phyloP scores from a whole-genome alignment of 2,797 vertebrate genomes.

The Toxotes lorentzi region DNA sequence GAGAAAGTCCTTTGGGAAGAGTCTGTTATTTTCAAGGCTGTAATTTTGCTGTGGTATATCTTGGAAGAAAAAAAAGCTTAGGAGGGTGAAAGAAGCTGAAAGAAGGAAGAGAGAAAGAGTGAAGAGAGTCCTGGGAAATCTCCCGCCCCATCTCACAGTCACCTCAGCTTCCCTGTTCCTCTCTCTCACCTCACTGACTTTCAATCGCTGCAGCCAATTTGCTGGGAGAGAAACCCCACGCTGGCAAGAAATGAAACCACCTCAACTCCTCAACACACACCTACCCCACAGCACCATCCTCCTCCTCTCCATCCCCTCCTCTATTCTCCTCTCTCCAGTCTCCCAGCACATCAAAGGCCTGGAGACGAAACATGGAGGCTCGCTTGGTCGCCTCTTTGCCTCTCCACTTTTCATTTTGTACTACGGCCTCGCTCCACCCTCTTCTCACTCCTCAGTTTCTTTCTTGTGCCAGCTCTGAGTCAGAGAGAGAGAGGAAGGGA shows the following conservation, averaged over 20 bases:
- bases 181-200: constrained; percentile 77
- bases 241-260: constrained; percentile 77
- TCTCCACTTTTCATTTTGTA: constrained; percentile 52
- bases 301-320: constrained; percentile 43
- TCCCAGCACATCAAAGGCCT: constrained; percentile 68
- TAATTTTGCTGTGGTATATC: constrained; percentile 45
- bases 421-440: constrained; percentile 1
- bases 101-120: constrained; percentile 23
- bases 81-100: constrained; percentile 37
- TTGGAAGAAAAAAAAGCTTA: constrained; percentile 18
- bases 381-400: constrained; percentile 32
- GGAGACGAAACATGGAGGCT: constrained; percentile 56
- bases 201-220: constrained; percentile 80
- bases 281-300: constrained; percentile 50
- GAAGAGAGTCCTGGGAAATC: constrained; percentile 68
- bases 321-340: constrained; percentile 44
- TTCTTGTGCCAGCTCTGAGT: constrained; percentile 16
- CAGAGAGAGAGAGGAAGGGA: neutral
- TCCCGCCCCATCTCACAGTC: constrained; percentile 49
- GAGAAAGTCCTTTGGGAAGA: constrained; percentile 24
- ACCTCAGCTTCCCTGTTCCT: constrained; percentile 59
- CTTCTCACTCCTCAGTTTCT: constrained; percentile 13
- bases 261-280: constrained; percentile 57
- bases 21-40: constrained; percentile 53
- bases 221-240: constrained; percentile 65